Percentiles rank a stretch among this genome's conserved stretches.
phyloP scores from a whole-genome alignment of 2,888 invertebrate genomes.

The Empis stercorea region DNA sequence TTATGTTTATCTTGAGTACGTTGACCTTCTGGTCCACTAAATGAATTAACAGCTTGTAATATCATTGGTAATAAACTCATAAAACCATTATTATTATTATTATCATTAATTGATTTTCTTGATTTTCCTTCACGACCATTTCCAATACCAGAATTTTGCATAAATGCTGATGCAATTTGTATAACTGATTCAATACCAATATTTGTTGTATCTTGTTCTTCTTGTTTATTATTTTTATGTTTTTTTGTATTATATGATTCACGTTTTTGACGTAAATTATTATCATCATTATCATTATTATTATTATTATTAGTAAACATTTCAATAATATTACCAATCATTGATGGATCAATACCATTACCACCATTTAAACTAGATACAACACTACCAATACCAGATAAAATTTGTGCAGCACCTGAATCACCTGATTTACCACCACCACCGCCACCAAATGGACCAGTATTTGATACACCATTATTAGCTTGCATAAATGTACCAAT shows the following conservation, averaged over 20 bases:
- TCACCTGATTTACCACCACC: constrained; percentile 17
- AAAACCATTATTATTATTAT: constrained; percentile 21
- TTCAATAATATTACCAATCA: constrained; percentile 45
- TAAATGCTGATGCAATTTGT: constrained; percentile 42
- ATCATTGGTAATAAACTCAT: constrained; percentile 53
- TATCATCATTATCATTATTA: constrained; percentile 19
- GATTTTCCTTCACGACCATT: not conserved
- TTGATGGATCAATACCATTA: constrained; percentile 43
- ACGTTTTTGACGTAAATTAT: not conserved
- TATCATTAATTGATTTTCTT: constrained; percentile 12
- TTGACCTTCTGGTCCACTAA: constrained; percentile 47
- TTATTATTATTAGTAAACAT: constrained; percentile 35
- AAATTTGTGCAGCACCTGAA: constrained; percentile 31
- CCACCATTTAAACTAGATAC: constrained; percentile 31
- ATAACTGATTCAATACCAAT: constrained; percentile 43
- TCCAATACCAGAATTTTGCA: constrained; percentile 19
- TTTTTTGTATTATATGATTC: not conserved
- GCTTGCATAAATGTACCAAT: constrained; percentile 57
- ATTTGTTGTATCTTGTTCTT: constrained; percentile 29
- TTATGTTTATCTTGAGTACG: constrained; percentile 50
- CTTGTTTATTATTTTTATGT: constrained; percentile 2
- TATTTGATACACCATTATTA: constrained; percentile 41
- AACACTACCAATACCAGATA: constrained; percentile 32
- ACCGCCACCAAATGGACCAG: constrained; percentile 32
- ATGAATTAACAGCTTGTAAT: constrained; percentile 49